Percentiles rank a stretch among this genome's conserved stretches.
Evolutionary conservation across 1,140 invertebrate genomes (phyloP).

Genomic region (Zaprionus kolodkinae): DNA sequence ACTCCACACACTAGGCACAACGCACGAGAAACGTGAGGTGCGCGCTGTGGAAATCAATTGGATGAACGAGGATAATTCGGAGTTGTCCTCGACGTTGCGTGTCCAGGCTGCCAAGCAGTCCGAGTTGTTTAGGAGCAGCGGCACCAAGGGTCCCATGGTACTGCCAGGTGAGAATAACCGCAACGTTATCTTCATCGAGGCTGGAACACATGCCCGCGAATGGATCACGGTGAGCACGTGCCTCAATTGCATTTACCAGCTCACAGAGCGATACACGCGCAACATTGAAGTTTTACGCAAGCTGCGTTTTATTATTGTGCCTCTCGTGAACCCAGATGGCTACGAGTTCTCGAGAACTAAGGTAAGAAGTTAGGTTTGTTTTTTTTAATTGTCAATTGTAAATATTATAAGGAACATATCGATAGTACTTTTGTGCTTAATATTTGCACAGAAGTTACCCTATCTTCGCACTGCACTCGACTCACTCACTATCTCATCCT

Average conservation of each 20-base stretch:
- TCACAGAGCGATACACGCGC: slow-evolving; percentile 84
- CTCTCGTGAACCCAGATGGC: slow-evolving; percentile 86
- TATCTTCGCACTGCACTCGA: no score
- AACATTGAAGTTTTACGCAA: slow-evolving; percentile 85
- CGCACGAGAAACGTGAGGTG: slow-evolving; percentile 86
- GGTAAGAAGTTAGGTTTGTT: slow-evolving; percentile 26
- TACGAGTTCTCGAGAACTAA: slow-evolving; percentile 81
- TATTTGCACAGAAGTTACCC: no score
- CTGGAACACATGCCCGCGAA: slow-evolving; percentile 88
- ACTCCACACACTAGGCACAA: slow-evolving; percentile 85
- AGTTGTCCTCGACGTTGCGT: slow-evolving; percentile 42
- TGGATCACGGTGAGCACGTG: slow-evolving; percentile 87
- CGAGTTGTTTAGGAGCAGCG: neutral
- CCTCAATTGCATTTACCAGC: slow-evolving; percentile 87
- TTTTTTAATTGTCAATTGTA: no score
- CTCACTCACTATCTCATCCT: neutral
- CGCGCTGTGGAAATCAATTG: slow-evolving; percentile 85
- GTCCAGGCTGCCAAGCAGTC: slow-evolving; percentile 35
- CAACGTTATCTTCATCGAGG: slow-evolving; percentile 85
- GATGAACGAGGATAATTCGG: slow-evolving; percentile 66
- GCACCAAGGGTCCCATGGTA: slow-evolving; percentile 38
- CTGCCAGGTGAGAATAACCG: slow-evolving; percentile 31
- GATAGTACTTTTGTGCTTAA: neutral
- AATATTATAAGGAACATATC: no score
- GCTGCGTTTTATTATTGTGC: slow-evolving; percentile 87